Conservation (phyloP, 2,888 invertebrate species). For the Mythimna lalbum region DNA sequence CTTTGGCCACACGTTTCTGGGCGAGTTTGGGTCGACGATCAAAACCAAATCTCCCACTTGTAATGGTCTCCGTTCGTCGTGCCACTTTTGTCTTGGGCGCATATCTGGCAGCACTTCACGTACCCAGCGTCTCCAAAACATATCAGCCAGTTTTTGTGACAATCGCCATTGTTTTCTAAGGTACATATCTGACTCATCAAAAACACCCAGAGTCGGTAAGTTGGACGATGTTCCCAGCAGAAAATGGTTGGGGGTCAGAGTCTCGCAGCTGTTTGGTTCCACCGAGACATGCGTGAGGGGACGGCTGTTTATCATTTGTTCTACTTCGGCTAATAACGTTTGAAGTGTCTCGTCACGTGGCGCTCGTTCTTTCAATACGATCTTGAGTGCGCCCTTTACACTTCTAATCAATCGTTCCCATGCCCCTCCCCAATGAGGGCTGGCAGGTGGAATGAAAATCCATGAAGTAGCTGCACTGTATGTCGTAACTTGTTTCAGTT, state of each 20-base stretch:
- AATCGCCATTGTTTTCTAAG: constrained; percentile 45
- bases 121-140: constrained; percentile 48
- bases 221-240: constrained; percentile 49
- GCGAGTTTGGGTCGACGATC: constrained; percentile 13
- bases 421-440: no score
- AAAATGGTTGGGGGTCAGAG: constrained; percentile 64
- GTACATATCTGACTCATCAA: constrained; percentile 25
- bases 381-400: neutral
- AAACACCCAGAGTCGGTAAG: constrained; percentile 15
- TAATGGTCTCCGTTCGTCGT: constrained; percentile 10
- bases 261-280: constrained; percentile 5
- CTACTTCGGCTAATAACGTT: neutral
- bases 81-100: constrained; percentile 29
- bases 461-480: no score
- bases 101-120: constrained; percentile 46
- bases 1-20: constrained; percentile 8
- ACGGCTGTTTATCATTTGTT: neutral
- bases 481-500: no score
- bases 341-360: neutral
- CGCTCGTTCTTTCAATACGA: neutral
- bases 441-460: no score
- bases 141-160: constrained; percentile 41
- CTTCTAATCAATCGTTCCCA: no score
- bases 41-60: constrained; percentile 32
- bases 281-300: constrained; percentile 27